phyloP scores from a whole-genome alignment of 2,797 vertebrate genomes.

The Rhinichthys osculus region DNA sequence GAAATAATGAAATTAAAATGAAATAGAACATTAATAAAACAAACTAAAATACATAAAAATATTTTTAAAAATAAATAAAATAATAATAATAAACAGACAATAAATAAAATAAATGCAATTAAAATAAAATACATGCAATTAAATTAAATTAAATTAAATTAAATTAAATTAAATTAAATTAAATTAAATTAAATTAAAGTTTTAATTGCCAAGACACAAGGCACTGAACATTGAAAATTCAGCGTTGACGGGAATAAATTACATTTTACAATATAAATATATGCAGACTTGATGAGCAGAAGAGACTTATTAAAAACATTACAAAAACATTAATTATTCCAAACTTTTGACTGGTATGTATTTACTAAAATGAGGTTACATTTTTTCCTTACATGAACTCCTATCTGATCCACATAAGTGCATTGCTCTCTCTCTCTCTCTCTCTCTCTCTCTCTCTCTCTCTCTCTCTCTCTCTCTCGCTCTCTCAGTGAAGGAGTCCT shows the following conservation, averaged over 20 bases:
- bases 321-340: too few species aligned
- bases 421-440: constrained; percentile 65
- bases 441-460: background rate
- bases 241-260: too few species aligned
- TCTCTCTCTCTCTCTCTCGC: constrained; percentile 57
- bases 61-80: background rate
- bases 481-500: constrained; percentile 74
- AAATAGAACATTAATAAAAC: background rate
- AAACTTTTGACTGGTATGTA: background rate
- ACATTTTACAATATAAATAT: too few species aligned
- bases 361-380: background rate
- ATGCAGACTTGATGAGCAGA: background rate
- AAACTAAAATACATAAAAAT: background rate
- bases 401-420: constrained; percentile 43
- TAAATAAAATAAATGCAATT: too few species aligned
- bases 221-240: too few species aligned
- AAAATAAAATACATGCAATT: too few species aligned
- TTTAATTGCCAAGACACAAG: too few species aligned
- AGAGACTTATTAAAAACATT: background rate
- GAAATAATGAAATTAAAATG: background rate
- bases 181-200: too few species aligned
- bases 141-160: too few species aligned
- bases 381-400: background rate
- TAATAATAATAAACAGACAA: background rate
- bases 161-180: too few species aligned